Base-by-base conservation (phyloP, 2,797 vertebrate genomes). In the Nasua narica region DNA sequence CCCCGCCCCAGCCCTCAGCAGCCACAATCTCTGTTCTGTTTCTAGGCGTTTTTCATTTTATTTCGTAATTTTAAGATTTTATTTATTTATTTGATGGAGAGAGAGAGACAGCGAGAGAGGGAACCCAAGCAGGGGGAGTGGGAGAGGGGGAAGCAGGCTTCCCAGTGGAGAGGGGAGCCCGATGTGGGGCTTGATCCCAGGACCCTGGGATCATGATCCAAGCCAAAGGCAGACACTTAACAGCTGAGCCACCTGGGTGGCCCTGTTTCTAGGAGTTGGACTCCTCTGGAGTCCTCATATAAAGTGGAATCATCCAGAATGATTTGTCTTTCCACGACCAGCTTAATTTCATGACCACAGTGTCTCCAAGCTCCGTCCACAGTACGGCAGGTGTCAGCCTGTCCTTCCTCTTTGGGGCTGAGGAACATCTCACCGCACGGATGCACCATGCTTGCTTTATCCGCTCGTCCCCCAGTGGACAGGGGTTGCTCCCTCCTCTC, bases 391-490 rank as follows among this genome's bases (percentile, higher is more conserved):
- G 21, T 1, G 0, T n/a, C 70, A 46, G 62, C 7, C 43, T 19
- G 2, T 23, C 15, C 4, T 56, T 54, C 79, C 35, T 52, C 32
- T 46, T 15, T 4, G 10, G 29, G 35, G 32, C 35, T 10, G 4
- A 27, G 2, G 25, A 1, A 9, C 0, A 8, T 4, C 40, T 52
- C 29, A 18, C 2, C 2, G 2, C 10, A 3, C 0, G 2, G 65
- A 16, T 1, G 7, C 21, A 5, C 72, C 7, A 0, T 16, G 10
- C 29, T 46, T 23, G n/a, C 32, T 25, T 82, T 69, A 35, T 18
- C 84, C 50, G 3, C 50, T 32, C 13, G 6, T 23, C 69, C 21
- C 2, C 32, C 0, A 4, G 2, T 37, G 13, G 23, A 1, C 43
- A 0, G 23, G 43, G 8, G 14, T 12, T 8, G 29, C 7, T 35